Base-by-base conservation (phyloP, 2,888 invertebrate species). In the Elegia similella region DNA sequence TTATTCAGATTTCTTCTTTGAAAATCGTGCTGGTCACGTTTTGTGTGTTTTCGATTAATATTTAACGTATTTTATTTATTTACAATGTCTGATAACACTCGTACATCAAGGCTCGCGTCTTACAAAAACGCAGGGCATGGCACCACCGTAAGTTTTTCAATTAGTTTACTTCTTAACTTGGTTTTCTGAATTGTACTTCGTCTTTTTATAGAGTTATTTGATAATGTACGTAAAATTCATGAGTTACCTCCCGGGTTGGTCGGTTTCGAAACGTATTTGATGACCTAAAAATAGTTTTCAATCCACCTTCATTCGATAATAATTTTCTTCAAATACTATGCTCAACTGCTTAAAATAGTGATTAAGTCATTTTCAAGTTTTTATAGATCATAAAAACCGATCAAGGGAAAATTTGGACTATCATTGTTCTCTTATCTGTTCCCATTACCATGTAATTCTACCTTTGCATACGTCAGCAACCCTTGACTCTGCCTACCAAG, bases 111-210 rank as follows among this genome's bases (percentile, higher is more conserved):
- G 69, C 88, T 95, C 66, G 90, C 94, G 54, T 92, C 94, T 8
- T 97, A 96, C 84, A 97, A 97, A 85, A 96, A 96, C 82, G 94
- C 94, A 75, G 95, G 95, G 16, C 94, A 95, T 65, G 95, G 95
- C 70, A 89, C 92, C 0, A 95, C 95, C 77, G 97, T 96, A 92
- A 93, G 87, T 78, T 59, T 57, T 59, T 57, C 7, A n/a, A 32
- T 23, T 16, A 46, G 46, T 52, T 55, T 44, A 50, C 38, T 29
- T 47, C 47, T 60, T 60, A 50, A 55, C 59, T 53, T 23, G 56
- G 46, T 48, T 64, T 30, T 43, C 13, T 8, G 7, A 13, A 7
- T 16, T 16, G 1, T 23, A 17, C 7, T 2, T 34, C 7, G 29
- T 34, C 34, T 42, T 12, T 42, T 38, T 12, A n/a, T 2, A 6